Evolutionary conservation across 2,797 vertebrate species (phyloP).

Genomic region (Peromyscus attwateri): DNA sequence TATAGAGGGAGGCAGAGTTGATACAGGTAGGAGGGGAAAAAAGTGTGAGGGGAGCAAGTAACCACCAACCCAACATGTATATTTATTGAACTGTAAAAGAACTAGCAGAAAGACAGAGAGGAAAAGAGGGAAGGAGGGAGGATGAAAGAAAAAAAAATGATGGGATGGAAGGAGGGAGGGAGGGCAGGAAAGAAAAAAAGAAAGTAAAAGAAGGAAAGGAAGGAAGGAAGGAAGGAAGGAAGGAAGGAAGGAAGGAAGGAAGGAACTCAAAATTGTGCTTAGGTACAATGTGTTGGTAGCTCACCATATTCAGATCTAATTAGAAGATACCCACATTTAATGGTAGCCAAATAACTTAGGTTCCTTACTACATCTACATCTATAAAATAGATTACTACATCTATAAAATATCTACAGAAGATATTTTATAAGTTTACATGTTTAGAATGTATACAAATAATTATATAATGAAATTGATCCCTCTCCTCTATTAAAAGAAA

Average conservation of each 20-base stretch:
- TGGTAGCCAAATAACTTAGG: not conserved
- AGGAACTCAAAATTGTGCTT: not conserved
- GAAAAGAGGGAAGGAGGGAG: not conserved
- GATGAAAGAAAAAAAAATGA: not conserved
- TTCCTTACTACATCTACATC: too few relatives aligned
- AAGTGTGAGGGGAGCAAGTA: not conserved
- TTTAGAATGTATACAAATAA: not conserved
- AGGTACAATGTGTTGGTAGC: not conserved
- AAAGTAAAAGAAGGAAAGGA: not conserved
- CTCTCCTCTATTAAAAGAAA: not conserved
- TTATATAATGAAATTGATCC: not conserved
- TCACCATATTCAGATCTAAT: not conserved
- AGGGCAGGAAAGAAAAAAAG: not conserved
- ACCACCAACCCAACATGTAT: not conserved
- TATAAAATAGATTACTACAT: too few relatives aligned
- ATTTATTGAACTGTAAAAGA: not conserved
- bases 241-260: not conserved
- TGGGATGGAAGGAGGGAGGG: fast-evolving
- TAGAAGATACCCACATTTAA: not conserved
- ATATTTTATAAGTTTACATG: not conserved
- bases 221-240: not conserved
- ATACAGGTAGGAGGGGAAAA: too few relatives aligned
- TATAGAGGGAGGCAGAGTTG: not conserved
- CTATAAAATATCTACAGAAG: too few relatives aligned
- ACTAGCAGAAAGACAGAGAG: not conserved